Evolutionary conservation across 1,140 invertebrate genomes (phyloP).

Genomic region (Sinonovacula constricta): DNA sequence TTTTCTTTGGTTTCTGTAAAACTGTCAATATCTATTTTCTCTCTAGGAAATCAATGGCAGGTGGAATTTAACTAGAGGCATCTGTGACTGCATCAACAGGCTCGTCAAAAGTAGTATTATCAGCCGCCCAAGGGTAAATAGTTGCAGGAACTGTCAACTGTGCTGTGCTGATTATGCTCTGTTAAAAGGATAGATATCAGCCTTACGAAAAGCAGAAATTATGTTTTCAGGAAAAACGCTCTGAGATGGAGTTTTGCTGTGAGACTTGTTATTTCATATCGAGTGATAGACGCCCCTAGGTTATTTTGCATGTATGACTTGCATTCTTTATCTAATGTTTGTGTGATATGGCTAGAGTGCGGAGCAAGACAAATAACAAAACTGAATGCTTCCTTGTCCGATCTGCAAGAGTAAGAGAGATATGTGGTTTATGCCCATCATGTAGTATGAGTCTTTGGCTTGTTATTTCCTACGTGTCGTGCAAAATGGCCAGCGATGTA

Average conservation of each 20-base stretch:
- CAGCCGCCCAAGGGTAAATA: neutral
- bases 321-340: constrained; percentile 40
- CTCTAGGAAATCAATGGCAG: neutral
- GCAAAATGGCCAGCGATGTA: constrained; percentile 77
- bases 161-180: neutral
- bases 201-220: constrained; percentile 29
- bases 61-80: neutral
- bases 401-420: constrained; percentile 1
- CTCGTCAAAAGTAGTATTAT: neutral
- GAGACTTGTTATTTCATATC: constrained; percentile 7
- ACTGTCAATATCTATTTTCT: neutral
- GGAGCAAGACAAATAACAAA: constrained; percentile 55
- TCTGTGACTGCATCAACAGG: neutral
- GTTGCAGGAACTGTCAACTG: constrained; percentile 14
- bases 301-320: constrained; percentile 23
- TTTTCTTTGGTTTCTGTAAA: constrained; percentile 21
- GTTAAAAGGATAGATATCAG: constrained; percentile 50
- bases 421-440: constrained; percentile 76
- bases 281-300: constrained; percentile 2
- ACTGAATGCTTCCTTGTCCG: constrained; percentile 43
- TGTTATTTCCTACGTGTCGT: constrained; percentile 64
- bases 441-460: constrained; percentile 72
- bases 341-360: constrained; percentile 56
- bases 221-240: constrained; percentile 38
- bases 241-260: neutral